phyloP scores from a whole-genome alignment of 2,888 invertebrate species.

The Melieria omissa region DNA sequence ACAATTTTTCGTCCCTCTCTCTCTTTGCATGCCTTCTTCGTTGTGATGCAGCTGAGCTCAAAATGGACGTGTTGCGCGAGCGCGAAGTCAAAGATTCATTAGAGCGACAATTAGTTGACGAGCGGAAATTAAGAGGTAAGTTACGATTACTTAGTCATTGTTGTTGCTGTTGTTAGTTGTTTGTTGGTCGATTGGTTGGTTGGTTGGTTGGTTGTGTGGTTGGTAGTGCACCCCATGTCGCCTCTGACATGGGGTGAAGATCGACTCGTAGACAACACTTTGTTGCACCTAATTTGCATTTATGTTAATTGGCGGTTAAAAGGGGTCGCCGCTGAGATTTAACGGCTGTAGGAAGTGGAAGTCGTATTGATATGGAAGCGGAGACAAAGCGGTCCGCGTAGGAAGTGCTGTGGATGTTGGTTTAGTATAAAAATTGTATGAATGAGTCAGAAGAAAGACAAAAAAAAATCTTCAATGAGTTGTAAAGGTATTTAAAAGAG shows the following conservation, averaged over 20 bases:
- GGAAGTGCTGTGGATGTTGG: too few relatives aligned
- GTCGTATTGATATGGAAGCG: too few relatives aligned
- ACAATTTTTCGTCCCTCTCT: not conserved
- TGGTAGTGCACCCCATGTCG: too few relatives aligned
- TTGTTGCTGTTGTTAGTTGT: not conserved
- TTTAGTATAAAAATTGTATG: too few relatives aligned
- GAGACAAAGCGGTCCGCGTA: too few relatives aligned
- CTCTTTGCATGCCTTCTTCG: not conserved
- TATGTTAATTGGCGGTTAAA: slow-evolving; percentile 29
- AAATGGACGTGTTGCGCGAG: slow-evolving; percentile 94
- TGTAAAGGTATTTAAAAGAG: too few relatives aligned
- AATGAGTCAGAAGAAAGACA: too few relatives aligned
- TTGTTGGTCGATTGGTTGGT: too few relatives aligned
- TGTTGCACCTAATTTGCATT: slow-evolving; percentile 15
- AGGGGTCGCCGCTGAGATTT: not conserved
- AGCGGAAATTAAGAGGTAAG: slow-evolving; percentile 95
- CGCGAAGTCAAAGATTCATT: slow-evolving; percentile 93
- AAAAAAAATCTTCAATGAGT: too few relatives aligned
- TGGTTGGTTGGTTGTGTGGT: too few relatives aligned
- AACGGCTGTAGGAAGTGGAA: not conserved
- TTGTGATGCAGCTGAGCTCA: slow-evolving; percentile 81
- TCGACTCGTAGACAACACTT: slow-evolving; percentile 9
- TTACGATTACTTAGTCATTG: slow-evolving; percentile 17
- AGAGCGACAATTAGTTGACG: slow-evolving; percentile 92
- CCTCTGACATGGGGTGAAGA: not conserved